Evolutionary conservation across 2,888 invertebrate genomes (phyloP).

Genomic region (Stegophylla sp.): DNA sequence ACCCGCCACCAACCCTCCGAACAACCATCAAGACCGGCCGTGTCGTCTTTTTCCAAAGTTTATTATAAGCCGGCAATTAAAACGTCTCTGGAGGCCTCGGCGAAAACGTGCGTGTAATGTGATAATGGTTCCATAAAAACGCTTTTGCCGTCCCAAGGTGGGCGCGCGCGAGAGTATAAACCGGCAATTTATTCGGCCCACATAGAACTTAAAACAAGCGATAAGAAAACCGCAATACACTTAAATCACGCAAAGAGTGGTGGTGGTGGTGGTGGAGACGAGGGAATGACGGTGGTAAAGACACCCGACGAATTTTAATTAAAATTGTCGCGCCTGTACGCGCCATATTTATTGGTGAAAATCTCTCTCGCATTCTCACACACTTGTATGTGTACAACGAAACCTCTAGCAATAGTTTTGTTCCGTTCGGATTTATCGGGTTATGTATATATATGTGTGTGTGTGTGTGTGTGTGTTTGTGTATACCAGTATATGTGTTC

Average conservation of each 20-base stretch:
- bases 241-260: conserved; percentile 45
- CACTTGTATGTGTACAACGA: neutral
- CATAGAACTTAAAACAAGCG: conserved; percentile 56
- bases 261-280: neutral
- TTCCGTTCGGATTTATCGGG: conserved; percentile 30
- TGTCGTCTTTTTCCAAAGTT: conserved; percentile 48
- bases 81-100: conserved; percentile 44
- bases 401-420: conserved; percentile 31
- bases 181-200: conserved; percentile 55
- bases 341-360: conserved; percentile 54
- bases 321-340: conserved; percentile 57
- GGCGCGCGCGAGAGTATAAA: conserved; percentile 38
- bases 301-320: conserved; percentile 57
- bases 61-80: conserved; percentile 59
- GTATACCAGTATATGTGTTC: too few relatives aligned
- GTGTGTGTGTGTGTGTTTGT: neutral
- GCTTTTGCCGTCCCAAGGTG: conserved; percentile 51
- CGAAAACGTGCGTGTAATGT: conserved; percentile 57
- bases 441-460: neutral
- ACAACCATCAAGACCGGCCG: neutral
- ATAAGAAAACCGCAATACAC: conserved; percentile 57
- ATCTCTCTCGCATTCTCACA: neutral
- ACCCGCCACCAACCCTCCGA: neutral
- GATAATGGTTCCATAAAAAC: conserved; percentile 57
- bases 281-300: conserved; percentile 15